A percentile compares a stretch with the other conserved stretches of the same genome.
Conservation (phyloP, 2,888 invertebrate genomes). For the Xanthia togata region DNA sequence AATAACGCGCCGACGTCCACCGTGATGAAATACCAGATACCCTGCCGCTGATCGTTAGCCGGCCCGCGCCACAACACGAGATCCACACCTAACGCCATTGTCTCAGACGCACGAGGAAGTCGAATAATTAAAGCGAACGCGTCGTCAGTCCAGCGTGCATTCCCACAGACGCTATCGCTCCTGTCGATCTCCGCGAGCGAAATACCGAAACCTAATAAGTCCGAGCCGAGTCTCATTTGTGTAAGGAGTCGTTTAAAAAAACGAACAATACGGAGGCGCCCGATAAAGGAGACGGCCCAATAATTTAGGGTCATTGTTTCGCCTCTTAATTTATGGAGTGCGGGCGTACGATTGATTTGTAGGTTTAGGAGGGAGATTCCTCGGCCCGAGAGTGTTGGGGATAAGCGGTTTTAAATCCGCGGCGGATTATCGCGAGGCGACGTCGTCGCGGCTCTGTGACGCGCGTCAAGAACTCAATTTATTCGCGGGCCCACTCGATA, state of each 20-base stretch:
- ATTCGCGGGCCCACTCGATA: slow-evolving; percentile 84
- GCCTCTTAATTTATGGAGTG: slow-evolving; percentile 89
- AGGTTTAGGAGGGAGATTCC: slow-evolving; percentile 83
- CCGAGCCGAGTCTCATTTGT: slow-evolving; percentile 88
- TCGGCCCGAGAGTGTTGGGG: slow-evolving; percentile 78
- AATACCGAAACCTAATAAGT: slow-evolving; percentile 89
- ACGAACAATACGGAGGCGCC: slow-evolving; percentile 82
- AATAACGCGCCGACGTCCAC: slow-evolving; percentile 78
- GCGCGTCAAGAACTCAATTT: slow-evolving; percentile 86
- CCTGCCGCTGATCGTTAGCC: slow-evolving; percentile 67
- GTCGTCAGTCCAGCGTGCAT: slow-evolving; percentile 71
- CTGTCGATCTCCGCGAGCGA: slow-evolving; percentile 85
- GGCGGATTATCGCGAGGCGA: slow-evolving; percentile 69
- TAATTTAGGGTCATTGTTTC: slow-evolving; percentile 90
- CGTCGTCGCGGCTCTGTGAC: slow-evolving; percentile 65
- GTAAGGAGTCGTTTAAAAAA: slow-evolving; percentile 85
- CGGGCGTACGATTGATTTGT: slow-evolving; percentile 89
- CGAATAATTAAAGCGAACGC: slow-evolving; percentile 82
- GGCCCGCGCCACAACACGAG: slow-evolving; percentile 67
- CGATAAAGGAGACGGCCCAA: slow-evolving; percentile 88
- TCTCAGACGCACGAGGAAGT: slow-evolving; percentile 79
- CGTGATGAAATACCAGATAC: slow-evolving; percentile 86
- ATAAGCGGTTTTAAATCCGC: slow-evolving; percentile 76
- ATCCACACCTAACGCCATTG: slow-evolving; percentile 80
- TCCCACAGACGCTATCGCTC: slow-evolving; percentile 80